phyloP scores from a whole-genome alignment of 2,113 vertebrate genomes.

The Laticauda colubrina region DNA sequence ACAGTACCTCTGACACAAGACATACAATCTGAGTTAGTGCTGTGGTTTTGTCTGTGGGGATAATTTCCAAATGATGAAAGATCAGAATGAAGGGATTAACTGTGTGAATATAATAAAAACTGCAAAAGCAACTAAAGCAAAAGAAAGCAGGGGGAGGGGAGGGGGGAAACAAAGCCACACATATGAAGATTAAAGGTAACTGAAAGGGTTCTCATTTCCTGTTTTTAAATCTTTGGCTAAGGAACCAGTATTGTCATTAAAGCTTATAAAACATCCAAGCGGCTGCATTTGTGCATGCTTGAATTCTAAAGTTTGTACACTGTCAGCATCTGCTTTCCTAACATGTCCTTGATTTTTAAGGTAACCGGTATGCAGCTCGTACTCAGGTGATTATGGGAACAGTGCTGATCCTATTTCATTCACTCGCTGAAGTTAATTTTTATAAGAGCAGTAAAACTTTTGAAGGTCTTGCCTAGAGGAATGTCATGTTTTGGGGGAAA shows the following conservation, averaged over 20 bases:
- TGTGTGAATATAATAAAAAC: slow-evolving; percentile 61
- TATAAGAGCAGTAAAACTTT: slow-evolving; percentile 47
- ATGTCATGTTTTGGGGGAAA: background rate
- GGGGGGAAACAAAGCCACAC: background rate
- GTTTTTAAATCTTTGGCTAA: slow-evolving; percentile 47
- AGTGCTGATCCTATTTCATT: slow-evolving; percentile 45
- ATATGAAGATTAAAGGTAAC: slow-evolving; percentile 72
- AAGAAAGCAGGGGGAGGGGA: slow-evolving; percentile 50
- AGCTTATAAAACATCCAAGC: slow-evolving; percentile 44
- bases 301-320: slow-evolving; percentile 3
- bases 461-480: slow-evolving; percentile 7
- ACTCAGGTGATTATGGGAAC: background rate
- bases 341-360: slow-evolving; percentile 28
- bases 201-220: slow-evolving; percentile 57
- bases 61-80: slow-evolving; percentile 53
- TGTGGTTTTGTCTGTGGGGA: slow-evolving; percentile 61
- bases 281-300: slow-evolving; percentile 45
- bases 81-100: slow-evolving; percentile 64
- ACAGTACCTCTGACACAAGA: slow-evolving; percentile 67
- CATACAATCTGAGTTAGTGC: slow-evolving; percentile 68
- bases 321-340: background rate
- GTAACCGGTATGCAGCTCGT: slow-evolving; percentile 31
- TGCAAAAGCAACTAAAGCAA: slow-evolving; percentile 49
- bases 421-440: slow-evolving; percentile 61
- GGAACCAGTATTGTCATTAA: slow-evolving; percentile 55